Base-by-base conservation (phyloP, 2,888 invertebrate genomes). In the Andrena camellia region DNA sequence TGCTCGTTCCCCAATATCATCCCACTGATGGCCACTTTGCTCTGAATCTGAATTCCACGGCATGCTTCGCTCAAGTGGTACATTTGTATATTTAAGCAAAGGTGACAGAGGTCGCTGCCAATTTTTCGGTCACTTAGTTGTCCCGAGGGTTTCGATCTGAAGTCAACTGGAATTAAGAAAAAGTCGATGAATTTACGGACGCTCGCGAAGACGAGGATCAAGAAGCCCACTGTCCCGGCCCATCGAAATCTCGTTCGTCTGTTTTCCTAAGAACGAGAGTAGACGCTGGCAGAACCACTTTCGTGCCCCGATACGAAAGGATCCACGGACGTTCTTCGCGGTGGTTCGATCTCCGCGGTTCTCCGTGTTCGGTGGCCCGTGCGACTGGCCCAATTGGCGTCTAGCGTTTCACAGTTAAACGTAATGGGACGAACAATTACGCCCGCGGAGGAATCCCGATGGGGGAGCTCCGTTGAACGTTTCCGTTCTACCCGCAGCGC, bases 391-490 rank as follows among this genome's bases (percentile, higher is more conserved):
- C 83, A 83, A 84, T 89, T 86, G 78, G 78, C 60, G 50, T 67
- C 78, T 64, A 80, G 62, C 79, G 70, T 78, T 85, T 88, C 74
- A 78, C 81, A 88, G 82, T 84, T 81, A 64, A 72, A 83, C 86
- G 74, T 85, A 86, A 90, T 84, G 70, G 79, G 70, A 54, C 62
- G 79, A 84, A 86, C 86, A 83, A 90, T 90, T 85, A 85, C 78
- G 78, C 78, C 71, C 81, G 59, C 69, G 68, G 81, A 84, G 81
- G 86, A 84, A 86, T 75, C 73, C 54, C 86, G 76, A 87, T 68
- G 78, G 69, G 67, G 78, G 78, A 78, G 78, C 76, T 13, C 23
- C 64, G 80, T 83, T 83, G 35, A 73, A 68, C 75, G 70, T 87
- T 89, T 88, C 85, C 86, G 86, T 88, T 82, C 62, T 29, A 68